Evolutionary conservation across 1,140 invertebrate species (phyloP).

Genomic region (Thaumatotibia leucotreta): DNA sequence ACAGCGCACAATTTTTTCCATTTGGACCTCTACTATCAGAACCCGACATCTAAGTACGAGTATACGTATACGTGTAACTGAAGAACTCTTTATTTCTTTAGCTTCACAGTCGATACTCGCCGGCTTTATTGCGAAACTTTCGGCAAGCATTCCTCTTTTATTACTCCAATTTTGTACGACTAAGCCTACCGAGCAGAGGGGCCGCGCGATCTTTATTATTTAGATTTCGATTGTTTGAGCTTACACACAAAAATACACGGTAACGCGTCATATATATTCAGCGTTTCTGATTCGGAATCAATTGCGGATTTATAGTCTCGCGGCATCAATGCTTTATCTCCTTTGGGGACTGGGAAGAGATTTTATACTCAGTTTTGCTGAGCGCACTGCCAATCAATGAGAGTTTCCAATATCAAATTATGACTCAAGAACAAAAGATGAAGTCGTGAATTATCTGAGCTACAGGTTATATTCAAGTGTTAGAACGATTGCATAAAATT

Average conservation of each 20-base stretch:
- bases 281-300: constrained; percentile 8
- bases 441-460: no score
- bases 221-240: constrained; percentile 63
- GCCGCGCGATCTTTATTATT: constrained; percentile 68
- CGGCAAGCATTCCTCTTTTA: constrained; percentile 73
- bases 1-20: no score
- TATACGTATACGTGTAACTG: constrained; percentile 24
- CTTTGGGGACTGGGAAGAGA: background rate
- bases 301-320: background rate
- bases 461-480: no score
- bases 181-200: constrained; percentile 64
- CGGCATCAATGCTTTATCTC: background rate
- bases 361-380: background rate
- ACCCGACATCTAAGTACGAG: background rate
- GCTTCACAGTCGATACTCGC: constrained; percentile 67
- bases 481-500: no score
- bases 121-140: constrained; percentile 75
- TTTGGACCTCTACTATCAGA: no score
- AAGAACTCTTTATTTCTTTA: constrained; percentile 74
- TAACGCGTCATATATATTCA: constrained; percentile 14
- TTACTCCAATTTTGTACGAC: constrained; percentile 75
- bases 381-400: background rate
- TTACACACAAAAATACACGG: background rate
- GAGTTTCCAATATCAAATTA: no score
- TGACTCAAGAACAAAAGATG: no score